Evolutionary conservation across 2,797 vertebrate species (phyloP).

Genomic region (Micrastur ruficollis): DNA sequence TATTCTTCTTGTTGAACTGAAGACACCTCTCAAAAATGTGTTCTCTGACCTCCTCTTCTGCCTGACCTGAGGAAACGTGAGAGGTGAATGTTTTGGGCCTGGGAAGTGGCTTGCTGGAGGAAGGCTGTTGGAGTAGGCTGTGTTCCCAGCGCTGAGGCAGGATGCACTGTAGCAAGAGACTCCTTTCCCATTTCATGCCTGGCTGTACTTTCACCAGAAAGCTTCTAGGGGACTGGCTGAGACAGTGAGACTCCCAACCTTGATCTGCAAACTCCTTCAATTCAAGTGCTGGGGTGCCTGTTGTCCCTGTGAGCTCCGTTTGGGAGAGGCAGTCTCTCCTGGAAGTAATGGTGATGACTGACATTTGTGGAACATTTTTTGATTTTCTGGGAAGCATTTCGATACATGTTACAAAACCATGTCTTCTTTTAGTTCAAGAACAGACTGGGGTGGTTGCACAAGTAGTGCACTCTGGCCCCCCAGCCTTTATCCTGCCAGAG

Average conservation of each 20-base stretch:
- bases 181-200: background rate
- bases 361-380: background rate
- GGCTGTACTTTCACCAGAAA: background rate
- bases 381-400: background rate
- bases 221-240: background rate
- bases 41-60: background rate
- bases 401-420: background rate
- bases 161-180: background rate
- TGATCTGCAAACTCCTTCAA: background rate
- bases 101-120: background rate
- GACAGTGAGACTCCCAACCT: background rate
- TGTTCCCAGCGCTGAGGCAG: background rate
- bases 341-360: background rate
- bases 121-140: background rate
- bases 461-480: background rate
- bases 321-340: background rate
- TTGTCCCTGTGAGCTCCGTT: background rate
- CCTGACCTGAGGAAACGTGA: background rate
- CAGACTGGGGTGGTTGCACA: background rate
- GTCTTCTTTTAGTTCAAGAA: background rate
- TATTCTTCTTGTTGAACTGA: slow-evolving; percentile 27
- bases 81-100: background rate
- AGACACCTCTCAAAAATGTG: background rate
- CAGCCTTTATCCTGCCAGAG: background rate
- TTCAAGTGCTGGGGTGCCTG: background rate